phyloP scores from a whole-genome alignment of 2,888 invertebrate species.

The Clunio marinus region DNA sequence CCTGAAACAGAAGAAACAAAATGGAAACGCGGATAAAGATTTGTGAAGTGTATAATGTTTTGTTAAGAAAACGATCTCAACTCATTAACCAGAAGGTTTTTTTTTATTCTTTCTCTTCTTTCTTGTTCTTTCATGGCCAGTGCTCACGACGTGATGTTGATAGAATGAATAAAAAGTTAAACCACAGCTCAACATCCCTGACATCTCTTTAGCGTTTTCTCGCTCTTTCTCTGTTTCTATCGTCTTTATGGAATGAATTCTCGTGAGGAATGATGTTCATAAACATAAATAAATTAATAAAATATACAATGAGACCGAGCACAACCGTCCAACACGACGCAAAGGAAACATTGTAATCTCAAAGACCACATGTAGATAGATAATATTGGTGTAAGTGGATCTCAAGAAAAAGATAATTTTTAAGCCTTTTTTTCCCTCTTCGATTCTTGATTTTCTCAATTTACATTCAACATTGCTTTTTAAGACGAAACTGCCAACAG shows the following conservation, averaged over 20 bases:
- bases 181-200: constrained; percentile 3
- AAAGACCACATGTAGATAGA: constrained; percentile 34
- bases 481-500: not conserved
- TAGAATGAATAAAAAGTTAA: too few species aligned
- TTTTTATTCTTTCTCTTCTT: not conserved
- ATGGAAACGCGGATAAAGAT: constrained; percentile 17
- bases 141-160: not conserved
- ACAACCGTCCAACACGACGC: not conserved
- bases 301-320: constrained; percentile 2
- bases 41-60: constrained; percentile 20
- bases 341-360: constrained; percentile 12
- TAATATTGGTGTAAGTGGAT: not conserved
- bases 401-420: not conserved
- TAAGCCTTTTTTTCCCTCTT: not conserved
- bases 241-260: not conserved
- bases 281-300: constrained; percentile 29
- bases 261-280: constrained; percentile 30
- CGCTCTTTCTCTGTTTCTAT: not conserved
- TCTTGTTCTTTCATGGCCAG: not conserved
- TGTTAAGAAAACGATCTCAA: constrained; percentile 25
- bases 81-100: constrained; percentile 24
- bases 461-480: not conserved
- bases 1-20: not conserved
- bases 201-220: constrained; percentile 9
- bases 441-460: not conserved